phyloP scores from a whole-genome alignment of 2,888 invertebrate species.

The Sphaerophoria taeniata region DNA sequence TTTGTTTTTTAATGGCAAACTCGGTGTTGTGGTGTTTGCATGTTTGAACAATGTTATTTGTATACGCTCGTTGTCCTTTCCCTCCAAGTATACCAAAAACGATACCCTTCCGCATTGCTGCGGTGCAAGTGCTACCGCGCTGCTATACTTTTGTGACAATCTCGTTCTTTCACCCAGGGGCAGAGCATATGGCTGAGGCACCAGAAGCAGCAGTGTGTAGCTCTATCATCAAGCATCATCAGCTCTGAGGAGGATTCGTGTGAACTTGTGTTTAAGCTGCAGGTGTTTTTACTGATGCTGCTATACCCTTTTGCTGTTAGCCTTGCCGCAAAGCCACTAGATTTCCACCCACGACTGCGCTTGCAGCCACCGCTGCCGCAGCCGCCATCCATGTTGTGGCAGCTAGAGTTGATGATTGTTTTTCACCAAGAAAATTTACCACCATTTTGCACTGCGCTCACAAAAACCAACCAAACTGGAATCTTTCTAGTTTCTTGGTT shows the following conservation, averaged over 20 bases:
- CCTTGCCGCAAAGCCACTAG: constrained; percentile 55
- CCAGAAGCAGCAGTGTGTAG: neutral
- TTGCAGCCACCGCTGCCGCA: too few species aligned
- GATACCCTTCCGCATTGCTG: constrained; percentile 54
- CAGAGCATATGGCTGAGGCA: constrained; percentile 1
- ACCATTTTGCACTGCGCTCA: constrained; percentile 41
- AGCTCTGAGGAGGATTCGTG: constrained; percentile 36
- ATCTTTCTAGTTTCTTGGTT: neutral
- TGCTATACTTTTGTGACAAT: constrained; percentile 70
- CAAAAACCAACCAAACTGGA: neutral
- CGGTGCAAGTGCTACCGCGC: too few species aligned
- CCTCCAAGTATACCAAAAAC: neutral
- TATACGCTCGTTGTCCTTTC: constrained; percentile 11
- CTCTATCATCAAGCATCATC: neutral
- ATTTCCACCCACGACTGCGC: constrained; percentile 16
- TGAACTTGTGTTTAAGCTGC: constrained; percentile 67
- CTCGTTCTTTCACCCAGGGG: constrained; percentile 68
- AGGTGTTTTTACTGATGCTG: constrained; percentile 41
- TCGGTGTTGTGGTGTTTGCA: constrained; percentile 8
- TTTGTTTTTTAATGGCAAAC: neutral
- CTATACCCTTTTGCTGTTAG: constrained; percentile 2
- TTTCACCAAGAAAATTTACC: constrained; percentile 60
- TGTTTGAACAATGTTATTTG: constrained; percentile 52
- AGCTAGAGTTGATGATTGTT: constrained; percentile 60
- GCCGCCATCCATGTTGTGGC: neutral